Percentiles rank a stretch among this genome's conserved stretches.
These are phyloP conservation scores for Uria aalge DNA, from an alignment of 2,113 vertebrate species.

Conservation along the genomic window DNA sequence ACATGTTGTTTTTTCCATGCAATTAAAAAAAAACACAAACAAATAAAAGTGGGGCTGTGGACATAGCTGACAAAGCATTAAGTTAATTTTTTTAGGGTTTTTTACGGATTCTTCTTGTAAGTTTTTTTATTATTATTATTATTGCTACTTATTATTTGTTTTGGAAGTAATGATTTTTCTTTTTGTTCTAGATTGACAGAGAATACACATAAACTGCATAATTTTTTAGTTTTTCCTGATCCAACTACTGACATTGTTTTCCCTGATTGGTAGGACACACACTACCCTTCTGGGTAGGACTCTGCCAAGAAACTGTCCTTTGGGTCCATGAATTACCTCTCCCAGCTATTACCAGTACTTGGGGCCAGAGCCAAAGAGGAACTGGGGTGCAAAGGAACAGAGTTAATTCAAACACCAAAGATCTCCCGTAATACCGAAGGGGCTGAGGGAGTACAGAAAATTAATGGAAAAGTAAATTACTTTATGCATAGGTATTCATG, in stretches of 20 bases:
- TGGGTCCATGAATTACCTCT: background rate
- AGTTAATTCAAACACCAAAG: background rate
- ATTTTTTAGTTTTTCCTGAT: background rate
- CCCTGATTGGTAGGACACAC: background rate
- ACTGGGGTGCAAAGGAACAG: background rate
- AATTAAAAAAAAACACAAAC: background rate
- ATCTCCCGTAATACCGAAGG: background rate
- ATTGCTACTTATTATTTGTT: background rate
- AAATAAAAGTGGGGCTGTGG: background rate
- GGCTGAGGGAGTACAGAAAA: background rate
- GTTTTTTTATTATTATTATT: background rate
- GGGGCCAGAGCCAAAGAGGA: background rate
- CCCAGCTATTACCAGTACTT: background rate
- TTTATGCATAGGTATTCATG: background rate
- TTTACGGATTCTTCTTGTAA: background rate
- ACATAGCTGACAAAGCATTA: background rate
- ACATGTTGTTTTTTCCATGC: rapidly evolving
- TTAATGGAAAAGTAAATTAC: background rate
- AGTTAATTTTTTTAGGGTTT: background rate
- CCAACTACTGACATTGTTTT: background rate
- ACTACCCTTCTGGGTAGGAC: background rate
- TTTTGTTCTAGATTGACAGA: background rate
- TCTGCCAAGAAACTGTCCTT: background rate
- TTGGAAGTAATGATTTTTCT: background rate
- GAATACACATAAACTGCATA: background rate